Evolutionary conservation across 2,797 vertebrate species (phyloP).

Genomic region (Acipenser transmontanus): DNA sequence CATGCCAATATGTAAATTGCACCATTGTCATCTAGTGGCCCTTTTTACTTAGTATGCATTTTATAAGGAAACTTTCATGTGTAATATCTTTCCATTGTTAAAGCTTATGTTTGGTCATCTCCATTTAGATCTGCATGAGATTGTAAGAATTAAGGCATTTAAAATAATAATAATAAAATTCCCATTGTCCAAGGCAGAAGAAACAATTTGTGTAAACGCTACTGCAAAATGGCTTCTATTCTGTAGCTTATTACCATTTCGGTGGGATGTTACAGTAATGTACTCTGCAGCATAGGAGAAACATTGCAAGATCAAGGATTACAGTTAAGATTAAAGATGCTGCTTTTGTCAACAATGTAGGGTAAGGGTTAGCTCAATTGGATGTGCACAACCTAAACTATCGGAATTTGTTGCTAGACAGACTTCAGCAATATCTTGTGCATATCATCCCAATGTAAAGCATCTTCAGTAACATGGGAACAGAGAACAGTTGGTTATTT

Average conservation of each 20-base stretch:
- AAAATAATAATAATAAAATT: constrained; percentile 39
- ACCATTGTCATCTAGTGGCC: constrained; percentile 81
- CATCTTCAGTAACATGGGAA: constrained; percentile 89
- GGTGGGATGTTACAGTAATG: constrained; percentile 56
- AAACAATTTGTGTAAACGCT: constrained; percentile 64
- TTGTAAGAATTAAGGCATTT: constrained; percentile 71
- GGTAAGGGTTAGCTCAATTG: constrained; percentile 49
- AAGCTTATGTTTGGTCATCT: constrained; percentile 72
- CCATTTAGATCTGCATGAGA: constrained; percentile 81
- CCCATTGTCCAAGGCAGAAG: constrained; percentile 63
- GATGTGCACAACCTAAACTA: constrained; percentile 28
- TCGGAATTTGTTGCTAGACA: constrained; percentile 63
- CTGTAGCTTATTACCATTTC: constrained; percentile 56
- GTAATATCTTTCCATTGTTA: constrained; percentile 77
- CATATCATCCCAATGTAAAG: constrained; percentile 97
- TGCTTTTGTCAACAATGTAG: constrained; percentile 52
- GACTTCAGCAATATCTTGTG: constrained; percentile 78
- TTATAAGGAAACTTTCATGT: constrained; percentile 82
- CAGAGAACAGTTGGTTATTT: constrained; percentile 96
- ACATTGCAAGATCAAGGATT: constrained; percentile 58
- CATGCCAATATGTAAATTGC: constrained; percentile 96
- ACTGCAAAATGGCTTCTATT: constrained; percentile 62
- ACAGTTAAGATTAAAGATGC: constrained; percentile 57
- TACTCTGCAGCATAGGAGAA: constrained; percentile 62
- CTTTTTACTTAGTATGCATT: constrained; percentile 92